phyloP scores from a whole-genome alignment of 2,113 vertebrate genomes.

The Calypte anna region DNA sequence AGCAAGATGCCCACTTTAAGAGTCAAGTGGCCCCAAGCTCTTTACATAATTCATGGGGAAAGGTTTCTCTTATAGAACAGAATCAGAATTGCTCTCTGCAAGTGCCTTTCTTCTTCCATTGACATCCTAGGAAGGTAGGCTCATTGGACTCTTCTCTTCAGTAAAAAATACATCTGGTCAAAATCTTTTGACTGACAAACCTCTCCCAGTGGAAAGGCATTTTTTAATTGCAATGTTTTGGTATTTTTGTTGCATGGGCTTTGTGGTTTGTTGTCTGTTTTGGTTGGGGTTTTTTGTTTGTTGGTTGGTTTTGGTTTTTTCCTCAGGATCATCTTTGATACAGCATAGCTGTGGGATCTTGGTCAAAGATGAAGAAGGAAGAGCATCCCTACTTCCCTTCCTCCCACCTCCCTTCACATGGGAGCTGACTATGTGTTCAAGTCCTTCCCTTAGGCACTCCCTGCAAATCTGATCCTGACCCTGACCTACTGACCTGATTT shows the following conservation, averaged over 20 bases:
- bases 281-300: no score
- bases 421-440: not conserved
- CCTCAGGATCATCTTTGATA: not conserved
- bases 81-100: not conserved
- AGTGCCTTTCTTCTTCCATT: not conserved
- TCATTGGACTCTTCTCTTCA: not conserved
- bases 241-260: not conserved
- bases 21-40: not conserved
- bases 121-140: not conserved
- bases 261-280: not conserved
- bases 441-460: accelerated
- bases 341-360: accelerated
- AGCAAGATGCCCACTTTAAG: not conserved
- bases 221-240: not conserved
- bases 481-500: not conserved
- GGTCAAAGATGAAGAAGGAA: not conserved
- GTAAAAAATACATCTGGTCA: not conserved
- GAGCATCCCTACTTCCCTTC: accelerated
- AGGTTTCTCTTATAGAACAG: not conserved
- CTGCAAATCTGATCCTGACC: not conserved
- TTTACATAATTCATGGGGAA: not conserved
- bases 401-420: not conserved
- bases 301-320: not conserved
- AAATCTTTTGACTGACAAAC: not conserved
- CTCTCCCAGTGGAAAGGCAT: not conserved